Base-by-base conservation (phyloP, 2,113 vertebrate genomes). In the Ammodytes marinus region DNA sequence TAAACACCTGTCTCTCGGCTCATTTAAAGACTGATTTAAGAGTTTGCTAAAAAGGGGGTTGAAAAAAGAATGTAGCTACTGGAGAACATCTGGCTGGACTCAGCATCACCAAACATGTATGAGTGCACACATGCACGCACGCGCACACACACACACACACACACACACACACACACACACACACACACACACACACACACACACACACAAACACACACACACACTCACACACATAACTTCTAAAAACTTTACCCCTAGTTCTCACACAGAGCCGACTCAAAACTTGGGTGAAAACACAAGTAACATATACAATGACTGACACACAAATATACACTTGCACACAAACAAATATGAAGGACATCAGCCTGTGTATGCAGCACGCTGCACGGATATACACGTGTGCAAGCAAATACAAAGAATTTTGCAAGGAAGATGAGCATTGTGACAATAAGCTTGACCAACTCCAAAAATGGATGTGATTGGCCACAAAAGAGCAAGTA, bases 1-100 rank as follows among this genome's bases (percentile, higher is more conserved):
- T 82, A 89, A 87, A 90, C 83, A 86, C 50, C 63, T 82, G 86
- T 87, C 70, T 81, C 79, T 80, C 78, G 73, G 79, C 81, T 84
- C 67, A 87, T 86, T 83, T 87, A 53, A 45, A 71, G 47, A 17
- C 65, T 79, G 85, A 92, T 91, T 87, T 82, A 85, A 43, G 74
- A 54, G 70, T 72, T 83, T 67, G 19, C 74, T 69, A 63, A 83
- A 79, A 39, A 74, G 58, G 58, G 68, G 65, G 57, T 66, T 64
- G 69, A 63, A 74, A 27, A 59, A 46, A 63, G 50, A 79, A 74
- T 50, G 57, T 49, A 69, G 59, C 74, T 77, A 71, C 80, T 67
- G 83, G 52, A 77, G 53, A 80, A 89, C 87, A 93, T 86, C 86
- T 90, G 87, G 50, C 63, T 67, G 60, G 7, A 67, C 50, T 45